A percentile compares a stretch with the other conserved stretches of the same genome.
These are phyloP conservation scores for Pandion haliaetus DNA, from an alignment of 2,113 vertebrate species.

Conservation along the genomic window DNA sequence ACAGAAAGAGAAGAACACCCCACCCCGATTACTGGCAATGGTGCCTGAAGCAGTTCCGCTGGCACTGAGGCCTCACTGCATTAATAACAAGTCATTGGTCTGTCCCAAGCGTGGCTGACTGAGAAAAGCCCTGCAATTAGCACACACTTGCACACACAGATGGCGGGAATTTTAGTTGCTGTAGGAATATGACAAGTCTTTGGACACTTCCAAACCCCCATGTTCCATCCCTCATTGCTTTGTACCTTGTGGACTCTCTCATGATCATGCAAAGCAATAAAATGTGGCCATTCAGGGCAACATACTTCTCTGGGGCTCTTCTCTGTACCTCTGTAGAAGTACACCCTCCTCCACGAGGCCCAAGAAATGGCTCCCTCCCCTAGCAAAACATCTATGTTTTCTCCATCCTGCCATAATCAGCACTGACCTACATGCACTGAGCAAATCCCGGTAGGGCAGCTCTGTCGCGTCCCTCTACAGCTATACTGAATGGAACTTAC, in stretches of 20 bases:
- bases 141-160: neutral
- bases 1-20: fast-evolving
- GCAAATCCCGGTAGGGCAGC: neutral
- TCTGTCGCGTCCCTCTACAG: neutral
- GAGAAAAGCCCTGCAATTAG: neutral
- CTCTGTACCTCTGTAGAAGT: neutral
- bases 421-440: fast-evolving
- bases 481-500: neutral
- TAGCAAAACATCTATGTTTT: neutral
- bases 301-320: neutral
- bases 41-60: neutral
- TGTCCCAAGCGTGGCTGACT: too few relatives aligned
- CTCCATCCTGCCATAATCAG: too few relatives aligned
- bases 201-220: neutral
- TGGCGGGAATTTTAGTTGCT: fast-evolving
- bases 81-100: too few relatives aligned
- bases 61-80: neutral
- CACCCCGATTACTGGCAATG: fast-evolving
- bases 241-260: neutral
- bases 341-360: neutral
- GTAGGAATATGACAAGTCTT: neutral
- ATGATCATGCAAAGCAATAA: fast-evolving
- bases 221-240: fast-evolving
- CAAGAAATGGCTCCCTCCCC: neutral
- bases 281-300: fast-evolving